These are phyloP conservation scores for Rhabdomys pumilio DNA, from an alignment of 2,797 vertebrate species.

Conservation along the genomic window DNA sequence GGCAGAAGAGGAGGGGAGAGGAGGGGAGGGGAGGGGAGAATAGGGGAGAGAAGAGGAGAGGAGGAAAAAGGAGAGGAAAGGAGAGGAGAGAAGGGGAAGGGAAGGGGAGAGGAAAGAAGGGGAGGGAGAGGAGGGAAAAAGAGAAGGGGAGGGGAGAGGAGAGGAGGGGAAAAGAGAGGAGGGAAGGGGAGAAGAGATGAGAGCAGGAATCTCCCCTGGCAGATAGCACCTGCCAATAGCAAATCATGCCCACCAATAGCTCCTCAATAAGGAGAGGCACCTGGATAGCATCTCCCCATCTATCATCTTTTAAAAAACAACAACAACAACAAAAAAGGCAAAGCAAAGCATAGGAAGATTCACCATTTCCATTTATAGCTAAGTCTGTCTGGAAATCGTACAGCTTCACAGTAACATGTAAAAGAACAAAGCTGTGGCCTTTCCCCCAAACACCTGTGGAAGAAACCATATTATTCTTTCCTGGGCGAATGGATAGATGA, in stretches of 20 bases:
- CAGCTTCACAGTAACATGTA: background rate
- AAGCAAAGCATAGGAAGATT: background rate
- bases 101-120: background rate
- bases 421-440: background rate
- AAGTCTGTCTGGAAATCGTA: background rate
- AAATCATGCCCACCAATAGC: background rate
- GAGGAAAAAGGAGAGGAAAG: background rate
- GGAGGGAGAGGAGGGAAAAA: background rate
- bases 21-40: accelerated
- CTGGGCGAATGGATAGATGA: background rate
- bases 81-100: accelerated
- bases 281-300: background rate
- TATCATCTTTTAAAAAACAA: background rate
- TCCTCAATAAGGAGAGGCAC: background rate
- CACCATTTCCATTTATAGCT: background rate
- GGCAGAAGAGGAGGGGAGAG: too few species aligned
- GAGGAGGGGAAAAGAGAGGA: background rate
- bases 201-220: background rate
- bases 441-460: background rate
- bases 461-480: background rate
- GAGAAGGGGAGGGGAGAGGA: too few species aligned
- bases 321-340: background rate
- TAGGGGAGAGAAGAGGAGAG: accelerated
- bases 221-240: background rate
- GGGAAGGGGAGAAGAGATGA: background rate